Percentiles rank a stretch among this genome's conserved stretches.
phyloP scores from a whole-genome alignment of 2,113 vertebrate species.

The Tylochromis polylepis region DNA sequence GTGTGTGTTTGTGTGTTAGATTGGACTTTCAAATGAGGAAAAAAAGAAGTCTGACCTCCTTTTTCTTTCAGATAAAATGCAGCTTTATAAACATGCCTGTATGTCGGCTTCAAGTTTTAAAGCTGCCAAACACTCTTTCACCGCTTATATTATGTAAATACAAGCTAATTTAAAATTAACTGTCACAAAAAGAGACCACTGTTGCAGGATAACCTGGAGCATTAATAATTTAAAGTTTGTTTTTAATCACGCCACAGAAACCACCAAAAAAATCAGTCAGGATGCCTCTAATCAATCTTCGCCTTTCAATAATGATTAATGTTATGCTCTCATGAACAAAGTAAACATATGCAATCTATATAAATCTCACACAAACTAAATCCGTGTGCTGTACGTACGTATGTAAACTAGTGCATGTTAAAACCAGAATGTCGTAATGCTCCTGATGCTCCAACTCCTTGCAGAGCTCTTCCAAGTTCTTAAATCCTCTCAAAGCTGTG shows the following conservation, averaged over 20 bases:
- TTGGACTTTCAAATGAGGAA: neutral
- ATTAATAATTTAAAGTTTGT: neutral
- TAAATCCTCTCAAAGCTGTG: no score
- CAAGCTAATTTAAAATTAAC: neutral
- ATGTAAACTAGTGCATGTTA: neutral
- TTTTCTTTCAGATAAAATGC: neutral
- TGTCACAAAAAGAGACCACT: neutral
- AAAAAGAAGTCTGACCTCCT: neutral
- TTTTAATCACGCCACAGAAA: neutral
- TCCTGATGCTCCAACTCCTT: no score
- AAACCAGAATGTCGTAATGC: no score
- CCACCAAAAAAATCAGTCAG: neutral
- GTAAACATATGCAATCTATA: neutral
- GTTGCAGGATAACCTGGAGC: neutral
- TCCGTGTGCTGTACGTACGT: neutral
- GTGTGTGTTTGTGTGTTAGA: neutral
- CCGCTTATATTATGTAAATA: neutral
- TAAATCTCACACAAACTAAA: neutral
- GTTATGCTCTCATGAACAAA: neutral
- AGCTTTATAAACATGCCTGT: neutral
- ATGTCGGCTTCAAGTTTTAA: neutral
- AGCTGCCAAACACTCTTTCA: slow-evolving; percentile 19
- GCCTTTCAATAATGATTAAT: neutral
- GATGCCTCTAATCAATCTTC: neutral
- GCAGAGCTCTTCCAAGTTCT: no score